A percentile compares a stretch with the other conserved stretches of the same genome.
phyloP scores from a whole-genome alignment of 1,140 invertebrate genomes.

The Acyrthosiphon pisum region DNA sequence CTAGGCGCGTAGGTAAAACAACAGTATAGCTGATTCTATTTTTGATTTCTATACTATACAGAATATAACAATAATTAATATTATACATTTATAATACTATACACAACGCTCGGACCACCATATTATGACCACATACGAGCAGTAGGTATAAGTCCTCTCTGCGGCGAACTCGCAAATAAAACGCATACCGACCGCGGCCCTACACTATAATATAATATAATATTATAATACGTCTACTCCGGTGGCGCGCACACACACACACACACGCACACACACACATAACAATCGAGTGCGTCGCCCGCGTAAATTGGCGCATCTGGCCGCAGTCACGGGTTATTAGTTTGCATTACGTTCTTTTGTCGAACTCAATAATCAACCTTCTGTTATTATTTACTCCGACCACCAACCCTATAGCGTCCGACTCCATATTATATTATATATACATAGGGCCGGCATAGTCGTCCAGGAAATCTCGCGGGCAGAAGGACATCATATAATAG shows the following conservation, averaged over 20 bases:
- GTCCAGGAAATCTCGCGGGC: not conserved
- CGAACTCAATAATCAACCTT: slow-evolving; percentile 35
- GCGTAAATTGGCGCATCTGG: slow-evolving; percentile 52
- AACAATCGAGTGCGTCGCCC: slow-evolving; percentile 32
- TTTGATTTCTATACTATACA: no score
- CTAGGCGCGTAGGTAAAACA: no score
- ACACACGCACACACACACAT: not conserved
- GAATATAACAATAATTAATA: not conserved
- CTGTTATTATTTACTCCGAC: slow-evolving; percentile 56
- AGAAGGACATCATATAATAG: not conserved
- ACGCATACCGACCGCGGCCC: not conserved
- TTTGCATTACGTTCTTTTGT: slow-evolving; percentile 54
- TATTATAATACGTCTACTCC: not conserved
- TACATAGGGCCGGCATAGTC: not conserved
- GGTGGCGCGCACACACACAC: not conserved
- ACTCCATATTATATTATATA: not conserved
- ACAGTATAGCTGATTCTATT: no score
- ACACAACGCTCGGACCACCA: not conserved
- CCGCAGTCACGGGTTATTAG: slow-evolving; percentile 55
- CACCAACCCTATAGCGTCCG: not conserved
- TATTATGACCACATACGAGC: not conserved
- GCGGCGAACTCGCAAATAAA: not conserved
- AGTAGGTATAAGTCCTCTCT: not conserved
- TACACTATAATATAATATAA: not conserved
- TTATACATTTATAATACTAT: not conserved